Conservation (phyloP, 2,888 invertebrate species). For the Gandaritis pyraliata region DNA sequence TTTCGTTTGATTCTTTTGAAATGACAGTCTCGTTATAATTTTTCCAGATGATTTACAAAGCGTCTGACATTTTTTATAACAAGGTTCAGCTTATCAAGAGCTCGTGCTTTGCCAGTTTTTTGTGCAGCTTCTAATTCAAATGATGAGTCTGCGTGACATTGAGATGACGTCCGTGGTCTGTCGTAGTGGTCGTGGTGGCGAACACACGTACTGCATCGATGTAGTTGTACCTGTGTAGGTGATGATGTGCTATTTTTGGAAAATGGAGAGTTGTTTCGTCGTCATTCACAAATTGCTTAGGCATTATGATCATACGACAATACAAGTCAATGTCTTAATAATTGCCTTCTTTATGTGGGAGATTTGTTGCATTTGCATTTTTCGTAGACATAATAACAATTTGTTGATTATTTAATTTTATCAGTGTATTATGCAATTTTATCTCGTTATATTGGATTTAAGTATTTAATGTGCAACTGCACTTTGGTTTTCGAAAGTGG, state of each 20-base stretch:
- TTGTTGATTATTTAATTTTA: too few species aligned
- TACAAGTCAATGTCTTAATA: conserved; percentile 19
- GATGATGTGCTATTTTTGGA: conserved; percentile 29
- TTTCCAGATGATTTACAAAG: background rate
- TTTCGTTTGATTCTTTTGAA: background rate
- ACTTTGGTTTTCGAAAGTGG: too few species aligned
- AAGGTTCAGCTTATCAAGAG: conserved; percentile 20
- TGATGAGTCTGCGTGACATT: conserved; percentile 32
- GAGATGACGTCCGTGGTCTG: conserved; percentile 29
- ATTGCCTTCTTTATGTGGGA: background rate
- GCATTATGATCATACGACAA: conserved; percentile 19
- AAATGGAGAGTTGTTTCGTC: conserved; percentile 33
- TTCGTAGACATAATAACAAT: conserved; percentile 1
- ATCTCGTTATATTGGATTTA: too few species aligned
- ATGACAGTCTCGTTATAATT: background rate
- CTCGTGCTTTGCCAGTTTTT: conserved; percentile 39
- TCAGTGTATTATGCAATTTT: too few species aligned
- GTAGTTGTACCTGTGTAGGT: conserved; percentile 18
- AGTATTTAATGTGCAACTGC: too few species aligned
- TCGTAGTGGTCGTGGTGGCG: conserved; percentile 20
- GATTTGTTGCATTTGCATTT: conserved; percentile 12
- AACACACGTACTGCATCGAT: conserved; percentile 18
- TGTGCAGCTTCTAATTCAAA: conserved; percentile 35
- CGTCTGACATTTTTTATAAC: background rate
- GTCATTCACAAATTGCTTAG: conserved; percentile 39